A percentile compares a stretch with the other conserved stretches of the same genome.
Evolutionary conservation across 2,888 invertebrate genomes (phyloP).

Genomic region (Drosophila pegasa): DNA sequence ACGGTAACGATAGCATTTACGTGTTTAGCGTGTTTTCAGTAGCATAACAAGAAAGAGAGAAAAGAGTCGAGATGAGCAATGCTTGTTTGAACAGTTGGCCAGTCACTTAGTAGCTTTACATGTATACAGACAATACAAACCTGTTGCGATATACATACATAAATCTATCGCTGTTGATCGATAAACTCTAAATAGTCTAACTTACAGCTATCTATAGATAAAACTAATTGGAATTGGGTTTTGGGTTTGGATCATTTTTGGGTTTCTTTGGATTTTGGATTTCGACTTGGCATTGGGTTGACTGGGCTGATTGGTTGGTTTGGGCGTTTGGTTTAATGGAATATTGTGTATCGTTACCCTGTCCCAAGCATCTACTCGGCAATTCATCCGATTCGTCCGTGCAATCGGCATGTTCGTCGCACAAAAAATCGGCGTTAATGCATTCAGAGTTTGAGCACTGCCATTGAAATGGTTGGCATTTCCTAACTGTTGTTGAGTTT

Average conservation of each 20-base stretch:
- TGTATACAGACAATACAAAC: conserved; percentile 38
- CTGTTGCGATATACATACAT: conserved; percentile 14
- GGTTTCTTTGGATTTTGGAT: neutral
- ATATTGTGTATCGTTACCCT: conserved; percentile 70
- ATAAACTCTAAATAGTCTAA: conserved; percentile 15
- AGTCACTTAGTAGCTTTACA: conserved; percentile 15
- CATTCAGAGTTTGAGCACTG: conserved; percentile 88
- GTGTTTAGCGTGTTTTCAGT: conserved; percentile 11
- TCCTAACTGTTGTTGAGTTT: conserved; percentile 46
- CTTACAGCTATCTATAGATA: conserved; percentile 27
- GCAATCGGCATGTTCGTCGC: conserved; percentile 87
- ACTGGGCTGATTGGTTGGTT: conserved; percentile 1
- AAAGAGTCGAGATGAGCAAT: conserved; percentile 53
- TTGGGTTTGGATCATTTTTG: conserved; percentile 5
- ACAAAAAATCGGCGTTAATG: conserved; percentile 86
- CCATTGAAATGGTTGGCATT: conserved; percentile 85
- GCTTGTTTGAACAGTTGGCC: conserved; percentile 16
- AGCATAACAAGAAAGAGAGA: conserved; percentile 53
- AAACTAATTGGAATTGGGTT: neutral
- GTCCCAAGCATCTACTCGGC: conserved; percentile 72
- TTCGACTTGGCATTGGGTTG: neutral
- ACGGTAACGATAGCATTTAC: conserved; percentile 2
- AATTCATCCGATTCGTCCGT: conserved; percentile 87
- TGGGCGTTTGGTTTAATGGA: conserved; percentile 11
- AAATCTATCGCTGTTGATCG: conserved; percentile 11